These are phyloP conservation scores for Matsumyia berberina DNA, from an alignment of 2,888 invertebrate species.

Conservation along the genomic window DNA sequence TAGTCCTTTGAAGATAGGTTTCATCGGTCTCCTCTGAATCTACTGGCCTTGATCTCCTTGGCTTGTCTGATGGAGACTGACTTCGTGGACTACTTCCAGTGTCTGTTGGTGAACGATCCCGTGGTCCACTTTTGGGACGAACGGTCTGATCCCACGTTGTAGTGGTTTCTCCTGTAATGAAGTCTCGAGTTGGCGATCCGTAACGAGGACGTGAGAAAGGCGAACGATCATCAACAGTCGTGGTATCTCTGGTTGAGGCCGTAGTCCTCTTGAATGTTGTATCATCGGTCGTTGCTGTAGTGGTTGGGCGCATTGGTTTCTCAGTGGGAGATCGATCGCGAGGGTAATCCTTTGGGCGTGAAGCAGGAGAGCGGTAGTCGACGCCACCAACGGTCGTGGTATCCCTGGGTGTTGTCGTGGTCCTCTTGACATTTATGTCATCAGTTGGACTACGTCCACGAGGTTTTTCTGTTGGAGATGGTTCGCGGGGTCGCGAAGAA, in stretches of 20 bases:
- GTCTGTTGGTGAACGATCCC: too few relatives aligned
- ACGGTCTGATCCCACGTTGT: not conserved
- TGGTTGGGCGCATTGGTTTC: slow-evolving; percentile 11
- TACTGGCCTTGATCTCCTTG: not conserved
- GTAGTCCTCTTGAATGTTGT: too few relatives aligned
- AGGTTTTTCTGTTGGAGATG: not conserved
- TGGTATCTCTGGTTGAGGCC: not conserved
- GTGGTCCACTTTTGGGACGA: too few relatives aligned
- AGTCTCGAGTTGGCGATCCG: too few relatives aligned
- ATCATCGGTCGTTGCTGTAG: not conserved
- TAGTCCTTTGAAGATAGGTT: slow-evolving; percentile 5
- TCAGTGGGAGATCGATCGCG: slow-evolving; percentile 39
- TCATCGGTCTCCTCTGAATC: slow-evolving; percentile 36
- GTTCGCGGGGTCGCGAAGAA: slow-evolving; percentile 2
- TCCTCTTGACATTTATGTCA: not conserved
- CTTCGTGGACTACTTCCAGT: slow-evolving; percentile 14
- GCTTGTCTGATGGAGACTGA: slow-evolving; percentile 36
- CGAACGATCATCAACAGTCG: not conserved
- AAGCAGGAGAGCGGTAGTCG: too few relatives aligned
- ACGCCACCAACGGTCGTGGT: too few relatives aligned
- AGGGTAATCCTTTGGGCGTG: slow-evolving; percentile 20
- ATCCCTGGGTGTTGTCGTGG: too few relatives aligned
- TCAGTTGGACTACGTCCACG: slow-evolving; percentile 4
- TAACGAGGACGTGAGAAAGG: too few relatives aligned
- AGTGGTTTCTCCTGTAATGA: too few relatives aligned